phyloP scores from a whole-genome alignment of 2,888 invertebrate genomes.

The Platerodrilus igneus region DNA sequence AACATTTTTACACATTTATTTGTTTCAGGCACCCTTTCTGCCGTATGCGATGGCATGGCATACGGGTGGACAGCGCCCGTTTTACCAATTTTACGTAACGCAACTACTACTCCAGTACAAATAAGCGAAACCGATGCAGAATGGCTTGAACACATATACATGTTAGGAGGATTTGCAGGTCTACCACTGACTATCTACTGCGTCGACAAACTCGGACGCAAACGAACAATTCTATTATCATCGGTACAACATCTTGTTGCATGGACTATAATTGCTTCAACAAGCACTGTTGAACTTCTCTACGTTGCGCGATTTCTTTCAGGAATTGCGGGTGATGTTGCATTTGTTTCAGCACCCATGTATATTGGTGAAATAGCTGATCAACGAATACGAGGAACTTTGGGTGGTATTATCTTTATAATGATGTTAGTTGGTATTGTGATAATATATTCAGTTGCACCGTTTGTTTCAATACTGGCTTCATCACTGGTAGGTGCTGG shows the following conservation, averaged over 20 bases:
- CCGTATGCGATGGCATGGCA: conserved; percentile 45
- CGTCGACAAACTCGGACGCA: conserved; percentile 5
- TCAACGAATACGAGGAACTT: conserved; percentile 42
- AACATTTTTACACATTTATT: too few species aligned
- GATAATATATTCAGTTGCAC: conserved; percentile 41
- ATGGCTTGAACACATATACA: conserved; percentile 33
- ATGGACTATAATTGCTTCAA: conserved; percentile 41
- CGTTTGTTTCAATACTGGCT: conserved; percentile 39
- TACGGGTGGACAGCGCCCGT: conserved; percentile 45
- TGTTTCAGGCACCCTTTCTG: conserved; percentile 41
- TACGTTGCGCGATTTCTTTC: conserved; percentile 42
- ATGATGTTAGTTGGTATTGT: conserved; percentile 44
- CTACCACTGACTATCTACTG: conserved; percentile 30
- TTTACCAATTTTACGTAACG: conserved; percentile 37
- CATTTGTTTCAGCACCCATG: conserved; percentile 45
- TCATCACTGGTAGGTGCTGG: conserved; percentile 38
- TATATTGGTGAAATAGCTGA: conserved; percentile 45
- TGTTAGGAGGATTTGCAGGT: conserved; percentile 36
- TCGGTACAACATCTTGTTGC: conserved; percentile 36
- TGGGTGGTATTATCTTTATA: conserved; percentile 43
- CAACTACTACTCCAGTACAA: conserved; percentile 37
- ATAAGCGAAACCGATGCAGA: conserved; percentile 32
- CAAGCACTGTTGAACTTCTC: conserved; percentile 35
- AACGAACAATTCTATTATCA: conserved; percentile 38
- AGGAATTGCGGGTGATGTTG: conserved; percentile 44